These are phyloP conservation scores for Zaprionus bogoriensis DNA, from an alignment of 2,888 invertebrate species.

Conservation along the genomic window DNA sequence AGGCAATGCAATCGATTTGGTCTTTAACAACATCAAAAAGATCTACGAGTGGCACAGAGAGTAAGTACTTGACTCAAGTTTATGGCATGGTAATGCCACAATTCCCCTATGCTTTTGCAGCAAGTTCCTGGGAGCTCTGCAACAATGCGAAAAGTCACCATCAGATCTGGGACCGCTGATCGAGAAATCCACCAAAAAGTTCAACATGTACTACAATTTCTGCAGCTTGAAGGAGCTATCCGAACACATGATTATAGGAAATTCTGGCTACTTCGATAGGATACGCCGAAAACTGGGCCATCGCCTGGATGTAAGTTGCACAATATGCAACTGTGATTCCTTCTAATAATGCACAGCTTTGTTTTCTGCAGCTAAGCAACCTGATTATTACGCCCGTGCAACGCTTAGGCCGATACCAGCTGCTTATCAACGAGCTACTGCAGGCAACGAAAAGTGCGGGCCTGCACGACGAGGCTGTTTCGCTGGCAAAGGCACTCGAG, in stretches of 20 bases:
- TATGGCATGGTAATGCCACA: not conserved
- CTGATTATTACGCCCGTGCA: conserved; percentile 99
- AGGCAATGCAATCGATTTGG: conserved; percentile 96
- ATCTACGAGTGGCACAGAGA: conserved; percentile 99
- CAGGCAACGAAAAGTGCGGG: conserved; percentile 95
- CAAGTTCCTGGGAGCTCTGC: conserved; percentile 93
- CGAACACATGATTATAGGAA: conserved; percentile 98
- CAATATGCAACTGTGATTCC: not conserved
- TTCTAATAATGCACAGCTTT: not conserved
- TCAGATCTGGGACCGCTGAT: conserved; percentile 93
- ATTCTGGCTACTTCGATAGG: conserved; percentile 97
- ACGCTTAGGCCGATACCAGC: conserved; percentile 98
- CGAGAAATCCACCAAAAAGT: conserved; percentile 93
- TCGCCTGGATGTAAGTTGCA: conserved; percentile 87
- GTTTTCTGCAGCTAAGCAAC: conserved; percentile 89
- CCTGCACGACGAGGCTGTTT: conserved; percentile 88
- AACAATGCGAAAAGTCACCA: conserved; percentile 93
- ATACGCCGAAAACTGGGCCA: conserved; percentile 95
- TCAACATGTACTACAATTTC: conserved; percentile 98
- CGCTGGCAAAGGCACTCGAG: conserved; percentile 91
- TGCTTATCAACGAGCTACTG: conserved; percentile 94
- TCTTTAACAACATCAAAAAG: conserved; percentile 98
- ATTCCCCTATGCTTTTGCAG: conserved; percentile 85
- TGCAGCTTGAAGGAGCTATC: conserved; percentile 99
- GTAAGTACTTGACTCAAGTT: conserved; percentile 87